Evolutionary conservation across 2,113 vertebrate species (phyloP).

Genomic region (Eretmochelys imbricata): DNA sequence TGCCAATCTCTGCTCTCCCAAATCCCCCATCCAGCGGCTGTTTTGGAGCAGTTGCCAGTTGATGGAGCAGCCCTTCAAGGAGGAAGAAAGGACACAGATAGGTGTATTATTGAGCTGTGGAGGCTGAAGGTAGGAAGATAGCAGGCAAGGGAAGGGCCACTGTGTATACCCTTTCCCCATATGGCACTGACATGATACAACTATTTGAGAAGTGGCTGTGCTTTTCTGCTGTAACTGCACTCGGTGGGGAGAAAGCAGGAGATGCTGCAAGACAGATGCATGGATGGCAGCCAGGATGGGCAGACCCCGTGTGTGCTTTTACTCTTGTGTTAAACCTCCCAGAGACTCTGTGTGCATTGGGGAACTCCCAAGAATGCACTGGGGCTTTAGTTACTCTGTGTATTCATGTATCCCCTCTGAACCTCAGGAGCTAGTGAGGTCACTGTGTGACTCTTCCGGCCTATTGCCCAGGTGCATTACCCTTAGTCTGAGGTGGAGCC

Average conservation of each 20-base stretch:
- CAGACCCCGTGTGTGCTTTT: background rate
- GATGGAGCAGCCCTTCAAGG: no score
- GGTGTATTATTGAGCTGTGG: background rate
- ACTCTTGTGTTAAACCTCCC: background rate
- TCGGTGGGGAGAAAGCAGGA: background rate
- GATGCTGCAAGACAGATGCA: background rate
- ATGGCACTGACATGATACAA: fast-evolving
- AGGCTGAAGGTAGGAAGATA: background rate
- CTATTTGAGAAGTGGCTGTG: fast-evolving
- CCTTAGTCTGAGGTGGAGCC: no score
- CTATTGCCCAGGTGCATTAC: background rate
- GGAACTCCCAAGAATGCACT: background rate
- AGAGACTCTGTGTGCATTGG: background rate
- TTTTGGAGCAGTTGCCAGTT: background rate
- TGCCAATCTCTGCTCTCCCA: background rate
- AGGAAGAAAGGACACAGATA: no score
- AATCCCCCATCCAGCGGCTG: no score
- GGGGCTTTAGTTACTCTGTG: background rate
- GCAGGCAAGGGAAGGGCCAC: background rate
- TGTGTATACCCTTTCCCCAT: background rate
- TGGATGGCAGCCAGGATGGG: background rate
- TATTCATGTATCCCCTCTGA: fast-evolving
- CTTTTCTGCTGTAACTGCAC: no score
- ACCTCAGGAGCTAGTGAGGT: fast-evolving
- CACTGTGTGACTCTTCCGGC: background rate